Conservation (phyloP, 1,140 invertebrate genomes). For the Drosophila sturtevanti region DNA sequence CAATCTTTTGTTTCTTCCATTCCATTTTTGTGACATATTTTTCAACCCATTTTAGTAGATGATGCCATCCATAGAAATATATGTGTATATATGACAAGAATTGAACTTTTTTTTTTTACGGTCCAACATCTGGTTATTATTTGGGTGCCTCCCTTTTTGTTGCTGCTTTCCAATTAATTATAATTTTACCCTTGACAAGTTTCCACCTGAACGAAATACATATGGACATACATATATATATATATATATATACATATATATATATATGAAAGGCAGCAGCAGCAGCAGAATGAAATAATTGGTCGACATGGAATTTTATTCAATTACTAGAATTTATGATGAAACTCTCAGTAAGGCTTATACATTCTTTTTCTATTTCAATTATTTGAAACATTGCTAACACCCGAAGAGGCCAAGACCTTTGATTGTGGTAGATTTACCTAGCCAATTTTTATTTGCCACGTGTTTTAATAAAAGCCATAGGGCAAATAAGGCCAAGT, state of each 20-base stretch:
- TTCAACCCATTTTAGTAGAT: too few species aligned
- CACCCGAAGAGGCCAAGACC: not conserved
- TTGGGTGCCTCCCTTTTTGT: slow-evolving; percentile 43
- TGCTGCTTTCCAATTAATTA: slow-evolving; percentile 69
- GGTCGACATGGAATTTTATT: not conserved
- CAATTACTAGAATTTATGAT: not conserved
- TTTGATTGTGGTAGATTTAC: not conserved
- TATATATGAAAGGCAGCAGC: not conserved
- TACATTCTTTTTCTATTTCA: not conserved
- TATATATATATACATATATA: too few species aligned
- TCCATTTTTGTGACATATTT: not conserved
- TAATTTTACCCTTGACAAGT: slow-evolving; percentile 74
- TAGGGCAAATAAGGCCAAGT: slow-evolving; percentile 30
- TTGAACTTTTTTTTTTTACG: too few species aligned
- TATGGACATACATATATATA: too few species aligned
- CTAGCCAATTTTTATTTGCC: not conserved
- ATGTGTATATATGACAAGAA: too few species aligned
- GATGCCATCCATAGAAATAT: too few species aligned
- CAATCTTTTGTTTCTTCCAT: not conserved
- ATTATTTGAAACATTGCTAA: not conserved
- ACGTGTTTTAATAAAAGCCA: not conserved
- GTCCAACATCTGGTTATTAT: not conserved
- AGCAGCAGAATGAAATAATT: not conserved
- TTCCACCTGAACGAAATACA: slow-evolving; percentile 57
- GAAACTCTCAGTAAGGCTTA: not conserved